Evolutionary conservation across 2,888 invertebrate genomes (phyloP).

Genomic region (Scaptomyza reducta): DNA sequence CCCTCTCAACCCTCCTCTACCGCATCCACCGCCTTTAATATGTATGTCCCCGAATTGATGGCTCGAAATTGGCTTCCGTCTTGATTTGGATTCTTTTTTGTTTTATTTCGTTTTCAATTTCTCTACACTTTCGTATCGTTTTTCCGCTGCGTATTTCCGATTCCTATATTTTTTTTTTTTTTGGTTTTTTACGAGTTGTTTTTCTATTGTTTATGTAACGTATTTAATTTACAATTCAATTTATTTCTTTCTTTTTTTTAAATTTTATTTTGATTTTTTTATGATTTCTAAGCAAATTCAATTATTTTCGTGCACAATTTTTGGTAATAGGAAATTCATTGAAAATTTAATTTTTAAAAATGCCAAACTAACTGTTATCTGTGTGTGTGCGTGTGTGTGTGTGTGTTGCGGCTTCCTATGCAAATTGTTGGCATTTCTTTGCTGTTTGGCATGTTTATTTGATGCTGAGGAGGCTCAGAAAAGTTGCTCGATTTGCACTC

Average conservation of each 20-base stretch:
- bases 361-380: neutral
- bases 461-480: constrained; percentile 9
- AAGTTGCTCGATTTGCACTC: constrained; percentile 51
- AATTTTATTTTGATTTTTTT: too few relatives aligned
- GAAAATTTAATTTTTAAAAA: constrained; percentile 54
- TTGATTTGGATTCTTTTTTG: constrained; percentile 33
- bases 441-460: constrained; percentile 15
- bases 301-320: constrained; percentile 55
- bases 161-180: constrained; percentile 24
- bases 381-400: neutral
- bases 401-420: constrained; percentile 17
- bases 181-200: constrained; percentile 21
- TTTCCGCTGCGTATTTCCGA: constrained; percentile 55
- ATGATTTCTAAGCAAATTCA: constrained; percentile 49
- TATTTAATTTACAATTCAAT: constrained; percentile 79
- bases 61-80: constrained; percentile 67
- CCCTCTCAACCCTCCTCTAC: constrained; percentile 11
- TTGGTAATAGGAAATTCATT: constrained; percentile 47
- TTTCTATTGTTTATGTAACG: constrained; percentile 58
- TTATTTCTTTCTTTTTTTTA: constrained; percentile 16
- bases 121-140: constrained; percentile 20
- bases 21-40: constrained; percentile 20
- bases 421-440: constrained; percentile 35
- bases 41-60: constrained; percentile 61
- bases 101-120: constrained; percentile 18